Conservation (phyloP, 1,140 invertebrate species). For the Liolophura sinensis region DNA sequence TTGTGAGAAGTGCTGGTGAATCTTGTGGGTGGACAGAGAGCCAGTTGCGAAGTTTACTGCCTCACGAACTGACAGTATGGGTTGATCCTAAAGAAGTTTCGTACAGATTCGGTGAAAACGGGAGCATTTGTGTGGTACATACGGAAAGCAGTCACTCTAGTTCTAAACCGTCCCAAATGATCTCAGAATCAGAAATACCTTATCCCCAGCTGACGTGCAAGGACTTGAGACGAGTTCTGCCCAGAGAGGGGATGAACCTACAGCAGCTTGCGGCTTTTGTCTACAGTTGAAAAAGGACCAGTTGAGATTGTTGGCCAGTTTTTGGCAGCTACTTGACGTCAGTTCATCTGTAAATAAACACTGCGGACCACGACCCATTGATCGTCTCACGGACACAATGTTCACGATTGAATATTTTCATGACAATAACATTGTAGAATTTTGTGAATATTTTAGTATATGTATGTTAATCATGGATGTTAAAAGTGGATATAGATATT, state of each 20-base stretch:
- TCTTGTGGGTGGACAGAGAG: constrained; percentile 62
- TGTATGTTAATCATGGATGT: too few relatives aligned
- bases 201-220: neutral
- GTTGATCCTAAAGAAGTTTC: constrained; percentile 71
- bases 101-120: constrained; percentile 72
- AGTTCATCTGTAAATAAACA: too few relatives aligned
- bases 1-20: constrained; percentile 63
- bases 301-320: constrained; percentile 1
- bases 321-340: too few relatives aligned
- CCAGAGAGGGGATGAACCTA: constrained; percentile 18
- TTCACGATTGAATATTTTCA: too few relatives aligned
- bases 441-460: too few relatives aligned
- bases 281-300: constrained; percentile 20
- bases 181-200: constrained; percentile 5
- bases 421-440: too few relatives aligned
- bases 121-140: constrained; percentile 70
- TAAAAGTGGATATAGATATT: too few relatives aligned
- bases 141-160: constrained; percentile 10
- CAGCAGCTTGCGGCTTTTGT: constrained; percentile 34
- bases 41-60: constrained; percentile 64
- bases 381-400: too few relatives aligned
- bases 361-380: too few relatives aligned
- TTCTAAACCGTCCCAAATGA: constrained; percentile 5
- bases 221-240: neutral
- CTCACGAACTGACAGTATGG: constrained; percentile 72